Conservation (phyloP, 2,113 vertebrate genomes). For the Aphyosemion australe region DNA sequence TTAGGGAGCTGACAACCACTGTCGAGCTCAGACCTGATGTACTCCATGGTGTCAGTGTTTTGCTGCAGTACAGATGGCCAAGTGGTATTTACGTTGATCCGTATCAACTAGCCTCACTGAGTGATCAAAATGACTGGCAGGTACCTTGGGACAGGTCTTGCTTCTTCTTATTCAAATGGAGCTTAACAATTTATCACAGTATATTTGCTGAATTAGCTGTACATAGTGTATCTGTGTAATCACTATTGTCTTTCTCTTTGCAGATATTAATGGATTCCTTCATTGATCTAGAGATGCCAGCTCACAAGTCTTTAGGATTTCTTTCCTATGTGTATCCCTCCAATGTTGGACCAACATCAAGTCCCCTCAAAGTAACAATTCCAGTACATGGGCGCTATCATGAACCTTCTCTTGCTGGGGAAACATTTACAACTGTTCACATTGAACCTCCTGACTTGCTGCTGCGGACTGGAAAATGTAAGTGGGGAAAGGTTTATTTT, state of each 20-base stretch:
- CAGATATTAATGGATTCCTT: slow-evolving; percentile 82
- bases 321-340: slow-evolving; percentile 79
- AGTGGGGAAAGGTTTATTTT: slow-evolving; percentile 5
- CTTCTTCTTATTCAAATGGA: no score
- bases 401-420: slow-evolving; percentile 65
- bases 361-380: slow-evolving; percentile 71
- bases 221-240: not conserved
- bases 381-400: slow-evolving; percentile 91
- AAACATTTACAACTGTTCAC: slow-evolving; percentile 50
- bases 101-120: slow-evolving; percentile 85
- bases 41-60: slow-evolving; percentile 67
- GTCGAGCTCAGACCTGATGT: slow-evolving; percentile 71
- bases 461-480: slow-evolving; percentile 67
- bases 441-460: slow-evolving; percentile 83
- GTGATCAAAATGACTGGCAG: slow-evolving; percentile 81
- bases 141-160: slow-evolving; percentile 57
- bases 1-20: slow-evolving; percentile 84
- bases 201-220: not conserved
- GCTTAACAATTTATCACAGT: no score
- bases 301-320: slow-evolving; percentile 80
- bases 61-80: slow-evolving; percentile 81
- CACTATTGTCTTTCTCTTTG: not conserved
- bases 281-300: slow-evolving; percentile 86
- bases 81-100: slow-evolving; percentile 88
- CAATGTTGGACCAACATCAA: slow-evolving; percentile 42